Evolutionary conservation across 2,113 vertebrate species (phyloP).

Genomic region (Caranx ignobilis): DNA sequence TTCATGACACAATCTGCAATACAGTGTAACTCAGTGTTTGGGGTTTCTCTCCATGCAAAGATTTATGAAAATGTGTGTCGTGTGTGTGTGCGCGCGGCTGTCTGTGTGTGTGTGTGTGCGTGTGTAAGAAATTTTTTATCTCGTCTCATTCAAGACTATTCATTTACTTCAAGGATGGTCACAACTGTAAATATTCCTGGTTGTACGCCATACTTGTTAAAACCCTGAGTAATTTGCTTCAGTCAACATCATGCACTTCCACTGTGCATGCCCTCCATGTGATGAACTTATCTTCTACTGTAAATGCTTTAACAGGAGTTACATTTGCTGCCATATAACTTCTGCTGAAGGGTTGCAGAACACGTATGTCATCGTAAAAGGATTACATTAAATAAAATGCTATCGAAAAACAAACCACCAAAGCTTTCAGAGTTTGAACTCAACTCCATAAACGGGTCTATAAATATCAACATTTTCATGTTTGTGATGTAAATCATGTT

Average conservation of each 20-base stretch:
- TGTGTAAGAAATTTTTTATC: constrained; percentile 1
- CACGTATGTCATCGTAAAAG: constrained; percentile 80
- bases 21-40: constrained; percentile 42
- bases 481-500: constrained; percentile 73
- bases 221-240: constrained; percentile 48
- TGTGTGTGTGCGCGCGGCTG: not conserved
- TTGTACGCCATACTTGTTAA: constrained; percentile 49
- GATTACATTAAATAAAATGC: constrained; percentile 85
- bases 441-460: constrained; percentile 72
- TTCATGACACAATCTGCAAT: constrained; percentile 45
- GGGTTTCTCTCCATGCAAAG: constrained; percentile 28
- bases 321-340: constrained; percentile 65
- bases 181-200: constrained; percentile 63
- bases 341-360: constrained; percentile 71
- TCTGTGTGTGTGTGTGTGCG: not conserved
- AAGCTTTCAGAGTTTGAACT: constrained; percentile 72
- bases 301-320: constrained; percentile 72
- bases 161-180: constrained; percentile 38
- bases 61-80: constrained; percentile 20
- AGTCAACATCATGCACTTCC: constrained; percentile 64
- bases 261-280: constrained; percentile 65
- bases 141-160: constrained; percentile 32
- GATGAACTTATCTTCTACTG: constrained; percentile 68
- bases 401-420: constrained; percentile 73
- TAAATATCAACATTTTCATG: constrained; percentile 73